These are phyloP conservation scores for Petromus typicus DNA, from an alignment of 2,113 vertebrate genomes.

Conservation along the genomic window DNA sequence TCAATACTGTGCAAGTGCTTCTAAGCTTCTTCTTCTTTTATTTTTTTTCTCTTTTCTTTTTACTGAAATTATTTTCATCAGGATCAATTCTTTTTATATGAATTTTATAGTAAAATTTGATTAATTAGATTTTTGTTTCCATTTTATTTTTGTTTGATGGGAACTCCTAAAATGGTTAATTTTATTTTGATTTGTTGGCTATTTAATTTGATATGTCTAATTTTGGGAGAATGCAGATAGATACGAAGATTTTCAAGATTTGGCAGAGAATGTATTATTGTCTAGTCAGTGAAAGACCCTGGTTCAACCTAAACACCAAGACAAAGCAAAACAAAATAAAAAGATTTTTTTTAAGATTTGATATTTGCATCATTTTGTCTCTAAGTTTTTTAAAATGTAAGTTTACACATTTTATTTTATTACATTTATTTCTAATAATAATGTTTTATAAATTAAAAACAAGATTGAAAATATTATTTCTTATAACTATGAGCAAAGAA, in stretches of 20 bases:
- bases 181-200: background rate
- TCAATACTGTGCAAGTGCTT: background rate
- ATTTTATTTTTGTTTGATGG: constrained; percentile 29
- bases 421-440: constrained; percentile 30
- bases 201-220: background rate
- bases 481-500: constrained; percentile 22
- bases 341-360: background rate
- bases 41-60: no score
- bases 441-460: constrained; percentile 26
- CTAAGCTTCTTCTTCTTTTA: constrained; percentile 25
- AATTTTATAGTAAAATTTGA: constrained; percentile 9
- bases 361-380: background rate
- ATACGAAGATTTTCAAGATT: background rate
- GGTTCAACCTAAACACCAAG: background rate
- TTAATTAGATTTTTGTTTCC: background rate
- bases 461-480: background rate
- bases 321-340: background rate
- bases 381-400: background rate
- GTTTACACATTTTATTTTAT: constrained; percentile 41
- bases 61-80: constrained; percentile 33
- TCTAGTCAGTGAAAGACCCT: no score
- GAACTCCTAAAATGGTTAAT: background rate
- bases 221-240: background rate
- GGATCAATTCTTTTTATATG: background rate
- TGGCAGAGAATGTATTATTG: background rate